These are phyloP conservation scores for Sebastes diaconus DNA, from an alignment of 2,797 vertebrate species.

Conservation along the genomic window DNA sequence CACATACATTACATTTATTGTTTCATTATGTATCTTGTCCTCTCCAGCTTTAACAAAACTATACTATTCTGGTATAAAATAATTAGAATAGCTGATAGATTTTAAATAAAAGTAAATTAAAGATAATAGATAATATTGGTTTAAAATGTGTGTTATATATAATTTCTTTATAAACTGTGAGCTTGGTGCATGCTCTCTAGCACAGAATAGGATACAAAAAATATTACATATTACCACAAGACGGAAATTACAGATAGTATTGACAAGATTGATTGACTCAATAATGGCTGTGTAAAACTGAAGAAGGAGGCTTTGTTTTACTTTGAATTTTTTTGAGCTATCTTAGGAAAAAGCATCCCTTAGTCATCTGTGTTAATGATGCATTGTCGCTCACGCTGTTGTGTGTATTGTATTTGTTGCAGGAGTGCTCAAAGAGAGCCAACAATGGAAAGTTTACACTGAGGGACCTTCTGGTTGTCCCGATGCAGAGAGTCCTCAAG, in stretches of 20 bases:
- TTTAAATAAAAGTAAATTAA: neutral
- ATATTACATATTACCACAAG: too few species aligned
- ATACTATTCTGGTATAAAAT: neutral
- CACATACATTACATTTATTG: neutral
- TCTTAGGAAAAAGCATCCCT: too few species aligned
- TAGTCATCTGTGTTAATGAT: neutral
- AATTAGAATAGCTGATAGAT: neutral
- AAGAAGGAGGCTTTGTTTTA: too few species aligned
- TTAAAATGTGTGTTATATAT: neutral
- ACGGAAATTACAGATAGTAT: too few species aligned
- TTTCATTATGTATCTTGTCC: neutral
- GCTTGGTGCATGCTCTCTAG: neutral
- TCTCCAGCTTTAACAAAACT: neutral
- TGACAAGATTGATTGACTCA: too few species aligned
- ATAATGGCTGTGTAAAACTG: too few species aligned
- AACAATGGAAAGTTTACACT: slow-evolving; percentile 96
- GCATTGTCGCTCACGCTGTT: neutral
- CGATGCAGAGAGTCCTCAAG: slow-evolving; percentile 97
- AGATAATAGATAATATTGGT: neutral
- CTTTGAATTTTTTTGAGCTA: too few species aligned
- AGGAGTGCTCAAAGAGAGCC: slow-evolving; percentile 98
- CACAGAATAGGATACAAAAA: neutral
- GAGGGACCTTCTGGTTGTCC: slow-evolving; percentile 94
- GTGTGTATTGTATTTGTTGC: slow-evolving; percentile 27
- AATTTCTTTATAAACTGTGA: neutral